Base-by-base conservation (phyloP, 2,888 invertebrate species). In the Ochropleura plecta region DNA sequence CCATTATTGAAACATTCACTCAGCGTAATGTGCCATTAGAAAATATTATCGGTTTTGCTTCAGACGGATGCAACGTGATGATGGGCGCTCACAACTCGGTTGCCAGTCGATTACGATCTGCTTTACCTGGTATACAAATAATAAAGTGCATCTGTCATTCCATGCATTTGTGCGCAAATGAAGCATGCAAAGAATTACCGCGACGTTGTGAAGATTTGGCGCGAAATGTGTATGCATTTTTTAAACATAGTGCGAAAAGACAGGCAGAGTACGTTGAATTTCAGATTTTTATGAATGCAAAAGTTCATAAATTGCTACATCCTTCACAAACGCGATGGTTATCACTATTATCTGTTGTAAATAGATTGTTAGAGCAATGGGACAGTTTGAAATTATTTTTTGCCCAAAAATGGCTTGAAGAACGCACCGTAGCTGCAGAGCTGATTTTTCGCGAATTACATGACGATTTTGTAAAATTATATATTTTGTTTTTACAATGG, bases 191-290 rank as follows among this genome's bases (percentile, higher is more conserved):
- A 53, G n/a, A 53, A 42, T 16, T 66, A 8, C 66, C 53, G 18
- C 18, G 66, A n/a, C 66, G 53, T 53, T 66, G 53, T 66, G 66
- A 66, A n/a, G 66, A 66, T 20, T 53, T 66, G n/a, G 66, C 53
- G 9, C 18, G 53, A 66, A 66, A 66, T 16, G 42, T 66, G 42
- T 53, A 66, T 16, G 53, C 53, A 53, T 53, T 53, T 53, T 53
- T 66, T 12, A 66, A 66, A 53, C 66, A 66, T 42, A 66, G 66
- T 53, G 51, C 66, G 12, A 66, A 66, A 20, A 64, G 30, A 64
- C 30, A 64, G 20, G 12, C 30, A 7, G 64, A 64, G 12, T 64
- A 64, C 48, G 14, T 48, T 48, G 48, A 64, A 64, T 48, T 48
- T 48, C 48, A 64, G n/a, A 14, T 12, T 20, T 64, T 48, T 48